Evolutionary conservation across 2,888 invertebrate genomes (phyloP).

Genomic region (Ormyrus pomaceus): DNA sequence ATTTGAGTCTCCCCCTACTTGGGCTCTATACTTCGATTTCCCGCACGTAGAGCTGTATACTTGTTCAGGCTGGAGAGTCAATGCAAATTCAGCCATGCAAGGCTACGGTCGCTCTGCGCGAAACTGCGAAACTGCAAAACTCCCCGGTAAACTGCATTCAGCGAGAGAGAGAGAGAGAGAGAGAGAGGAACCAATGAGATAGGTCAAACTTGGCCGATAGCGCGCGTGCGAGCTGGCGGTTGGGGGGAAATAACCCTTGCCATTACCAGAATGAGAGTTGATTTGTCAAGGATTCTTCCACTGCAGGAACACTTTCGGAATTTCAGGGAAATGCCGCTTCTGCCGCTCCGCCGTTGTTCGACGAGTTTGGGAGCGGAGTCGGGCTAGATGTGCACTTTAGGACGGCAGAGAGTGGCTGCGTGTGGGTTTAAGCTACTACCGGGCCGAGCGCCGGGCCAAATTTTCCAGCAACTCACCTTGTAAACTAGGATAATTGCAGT

Average conservation of each 20-base stretch:
- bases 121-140: conserved; percentile 65
- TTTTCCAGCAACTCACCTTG: background rate
- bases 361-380: background rate
- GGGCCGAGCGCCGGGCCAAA: background rate
- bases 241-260: conserved; percentile 57
- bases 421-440: too few relatives aligned
- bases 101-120: conserved; percentile 50
- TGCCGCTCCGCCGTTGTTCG: background rate
- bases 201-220: conserved; percentile 28
- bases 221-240: background rate
- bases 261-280: conserved; percentile 56
- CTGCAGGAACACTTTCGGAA: conserved; percentile 14
- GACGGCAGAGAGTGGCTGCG: too few relatives aligned
- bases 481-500: background rate
- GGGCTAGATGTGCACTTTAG: too few relatives aligned
- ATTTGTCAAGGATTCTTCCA: conserved; percentile 56
- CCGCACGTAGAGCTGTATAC: background rate
- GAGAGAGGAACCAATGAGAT: conserved; percentile 24
- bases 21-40: background rate
- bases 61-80: conserved; percentile 40
- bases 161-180: conserved; percentile 1
- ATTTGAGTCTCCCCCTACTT: background rate
- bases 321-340: conserved; percentile 10
- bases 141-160: conserved; percentile 57
- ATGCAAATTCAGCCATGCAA: conserved; percentile 65